Evolutionary conservation across 2,888 invertebrate genomes (phyloP).

Genomic region (Melieria omissa): DNA sequence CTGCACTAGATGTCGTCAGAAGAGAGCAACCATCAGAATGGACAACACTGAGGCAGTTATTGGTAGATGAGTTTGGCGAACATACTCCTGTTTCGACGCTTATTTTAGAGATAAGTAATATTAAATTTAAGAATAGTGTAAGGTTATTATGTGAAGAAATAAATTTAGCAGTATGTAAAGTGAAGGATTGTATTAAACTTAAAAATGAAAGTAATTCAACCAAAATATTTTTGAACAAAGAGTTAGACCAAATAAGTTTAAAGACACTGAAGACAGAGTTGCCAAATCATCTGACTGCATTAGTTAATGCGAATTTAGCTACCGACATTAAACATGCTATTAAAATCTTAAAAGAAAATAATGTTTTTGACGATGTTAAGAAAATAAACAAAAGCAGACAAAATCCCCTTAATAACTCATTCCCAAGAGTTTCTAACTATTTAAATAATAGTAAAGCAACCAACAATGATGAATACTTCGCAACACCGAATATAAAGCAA

Average conservation of each 20-base stretch:
- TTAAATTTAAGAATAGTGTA: constrained; percentile 19
- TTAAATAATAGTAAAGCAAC: background rate
- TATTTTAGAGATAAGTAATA: constrained; percentile 21
- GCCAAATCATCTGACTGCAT: constrained; percentile 11
- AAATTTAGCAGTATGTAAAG: constrained; percentile 15
- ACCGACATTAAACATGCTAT: constrained; percentile 6
- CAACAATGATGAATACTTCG: background rate
- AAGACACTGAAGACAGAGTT: background rate
- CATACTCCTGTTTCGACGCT: constrained; percentile 28
- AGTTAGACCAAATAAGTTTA: background rate
- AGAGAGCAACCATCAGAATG: constrained; percentile 24
- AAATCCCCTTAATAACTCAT: constrained; percentile 3
- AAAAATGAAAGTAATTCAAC: background rate
- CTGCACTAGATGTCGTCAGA: constrained; percentile 21
- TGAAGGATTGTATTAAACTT: background rate
- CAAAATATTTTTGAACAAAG: background rate
- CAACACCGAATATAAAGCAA: background rate
- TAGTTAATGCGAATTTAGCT: constrained; percentile 9
- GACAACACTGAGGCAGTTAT: constrained; percentile 12
- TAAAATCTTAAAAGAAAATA: constrained; percentile 23
- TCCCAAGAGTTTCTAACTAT: constrained; percentile 1
- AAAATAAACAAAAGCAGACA: constrained; percentile 14
- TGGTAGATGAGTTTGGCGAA: constrained; percentile 28
- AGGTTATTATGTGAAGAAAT: constrained; percentile 19
- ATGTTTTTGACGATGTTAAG: constrained; percentile 18